Conservation (phyloP, 2,797 vertebrate species). For the Enteromius trimaculatus region DNA sequence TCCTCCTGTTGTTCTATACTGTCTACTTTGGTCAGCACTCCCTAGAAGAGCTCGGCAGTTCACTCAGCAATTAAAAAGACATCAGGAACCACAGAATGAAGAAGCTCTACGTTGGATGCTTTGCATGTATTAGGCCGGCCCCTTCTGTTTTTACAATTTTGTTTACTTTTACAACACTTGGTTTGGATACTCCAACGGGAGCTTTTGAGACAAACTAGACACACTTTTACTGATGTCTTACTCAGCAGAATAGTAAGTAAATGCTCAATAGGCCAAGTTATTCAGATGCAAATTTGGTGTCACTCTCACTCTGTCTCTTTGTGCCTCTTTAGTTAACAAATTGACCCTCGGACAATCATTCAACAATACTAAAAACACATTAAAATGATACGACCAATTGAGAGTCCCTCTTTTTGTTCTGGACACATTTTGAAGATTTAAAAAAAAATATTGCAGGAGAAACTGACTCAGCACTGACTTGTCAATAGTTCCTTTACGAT, state of each 20-base stretch:
- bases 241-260: conserved; percentile 18
- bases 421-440: neutral
- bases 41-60: conserved; percentile 18
- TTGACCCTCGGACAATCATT: conserved; percentile 6
- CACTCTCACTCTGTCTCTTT: conserved; percentile 13
- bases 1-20: conserved; percentile 43
- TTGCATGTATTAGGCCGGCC: neutral
- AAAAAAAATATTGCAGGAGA: neutral
- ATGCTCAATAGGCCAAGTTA: neutral
- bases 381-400: conserved; percentile 8
- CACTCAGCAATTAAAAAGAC: conserved; percentile 53
- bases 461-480: neutral
- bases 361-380: conserved; percentile 30
- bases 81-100: conserved; percentile 13
- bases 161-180: neutral
- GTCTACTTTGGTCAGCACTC: conserved; percentile 48
- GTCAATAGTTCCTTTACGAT: conserved; percentile 9
- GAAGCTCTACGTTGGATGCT: neutral
- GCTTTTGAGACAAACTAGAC: neutral
- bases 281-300: conserved; percentile 44
- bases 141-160: neutral
- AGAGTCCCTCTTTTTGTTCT: neutral
- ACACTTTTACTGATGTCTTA: neutral
- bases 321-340: conserved; percentile 32
- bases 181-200: neutral